Percentiles rank a stretch among this genome's conserved stretches.
Evolutionary conservation across 2,797 vertebrate species (phyloP).

Genomic region (Liasis olivaceus): DNA sequence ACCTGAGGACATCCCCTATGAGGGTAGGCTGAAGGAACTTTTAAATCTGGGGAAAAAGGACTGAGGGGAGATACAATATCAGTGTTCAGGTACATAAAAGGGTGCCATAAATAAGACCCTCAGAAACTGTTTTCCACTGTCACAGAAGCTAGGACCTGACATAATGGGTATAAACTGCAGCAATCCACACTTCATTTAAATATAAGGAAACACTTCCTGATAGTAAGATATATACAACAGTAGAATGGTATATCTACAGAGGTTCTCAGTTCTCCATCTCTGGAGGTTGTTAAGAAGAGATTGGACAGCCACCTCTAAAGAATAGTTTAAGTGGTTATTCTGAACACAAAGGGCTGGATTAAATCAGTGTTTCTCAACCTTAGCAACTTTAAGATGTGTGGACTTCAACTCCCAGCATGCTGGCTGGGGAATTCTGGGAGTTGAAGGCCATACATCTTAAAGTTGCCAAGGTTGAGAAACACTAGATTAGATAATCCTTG

Average conservation of each 20-base stretch:
- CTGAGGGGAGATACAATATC: not conserved
- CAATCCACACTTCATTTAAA: not conserved
- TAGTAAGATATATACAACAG: not conserved
- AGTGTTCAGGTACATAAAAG: not conserved
- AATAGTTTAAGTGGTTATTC: not conserved
- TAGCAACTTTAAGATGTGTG: too few species aligned
- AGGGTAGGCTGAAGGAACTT: too few species aligned
- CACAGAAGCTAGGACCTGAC: not conserved
- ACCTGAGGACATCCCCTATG: too few species aligned
- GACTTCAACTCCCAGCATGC: too few species aligned
- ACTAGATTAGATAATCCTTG: not conserved
- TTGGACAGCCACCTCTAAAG: not conserved
- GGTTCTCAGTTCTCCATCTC: not conserved
- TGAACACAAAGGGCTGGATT: not conserved
- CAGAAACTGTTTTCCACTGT: not conserved
- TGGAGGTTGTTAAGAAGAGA: not conserved
- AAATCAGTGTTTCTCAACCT: too few species aligned
- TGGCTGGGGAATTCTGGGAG: too few species aligned
- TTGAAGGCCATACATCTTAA: too few species aligned
- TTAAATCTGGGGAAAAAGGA: too few species aligned
- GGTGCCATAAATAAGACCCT: not conserved
- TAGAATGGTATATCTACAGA: not conserved
- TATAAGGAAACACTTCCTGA: not conserved
- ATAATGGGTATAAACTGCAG: not conserved
- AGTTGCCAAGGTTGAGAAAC: too few species aligned